These are phyloP conservation scores for Formica aserva DNA, from an alignment of 2,888 invertebrate genomes.

Conservation along the genomic window DNA sequence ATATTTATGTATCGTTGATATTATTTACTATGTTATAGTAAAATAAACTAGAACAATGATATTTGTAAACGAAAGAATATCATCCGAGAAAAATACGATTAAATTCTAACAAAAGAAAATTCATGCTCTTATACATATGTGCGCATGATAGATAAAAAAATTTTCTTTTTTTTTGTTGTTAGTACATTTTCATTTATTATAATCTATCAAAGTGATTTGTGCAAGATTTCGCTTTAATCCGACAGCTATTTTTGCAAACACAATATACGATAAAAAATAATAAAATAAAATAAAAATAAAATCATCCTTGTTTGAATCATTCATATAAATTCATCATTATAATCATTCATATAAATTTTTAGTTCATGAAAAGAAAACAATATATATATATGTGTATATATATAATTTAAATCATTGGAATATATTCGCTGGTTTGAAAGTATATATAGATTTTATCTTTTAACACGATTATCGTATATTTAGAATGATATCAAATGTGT, in stretches of 20 bases:
- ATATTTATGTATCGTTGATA: constrained; percentile 21
- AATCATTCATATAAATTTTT: background rate
- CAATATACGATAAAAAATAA: background rate
- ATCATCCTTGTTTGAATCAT: background rate
- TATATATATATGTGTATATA: background rate
- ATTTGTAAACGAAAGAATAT: background rate
- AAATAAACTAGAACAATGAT: background rate
- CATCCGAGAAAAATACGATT: background rate
- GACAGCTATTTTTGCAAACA: background rate
- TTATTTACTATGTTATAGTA: constrained; percentile 1
- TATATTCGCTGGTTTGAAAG: background rate
- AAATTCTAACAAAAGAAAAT: background rate
- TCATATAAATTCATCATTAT: background rate
- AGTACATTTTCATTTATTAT: background rate
- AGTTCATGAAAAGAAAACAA: background rate
- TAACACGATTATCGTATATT: background rate
- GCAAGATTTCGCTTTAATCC: background rate
- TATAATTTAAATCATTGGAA: background rate
- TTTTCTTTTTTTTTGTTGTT: too few species aligned
- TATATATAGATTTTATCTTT: background rate
- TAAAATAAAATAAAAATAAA: background rate
- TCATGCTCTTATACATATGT: background rate
- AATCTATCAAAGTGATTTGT: constrained; percentile 7
- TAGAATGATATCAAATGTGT: background rate
- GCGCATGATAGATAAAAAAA: constrained; percentile 6